Percentiles rank a stretch among this genome's conserved stretches.
Evolutionary conservation across 2,888 invertebrate genomes (phyloP).

Genomic region (Trachelus stipa): DNA sequence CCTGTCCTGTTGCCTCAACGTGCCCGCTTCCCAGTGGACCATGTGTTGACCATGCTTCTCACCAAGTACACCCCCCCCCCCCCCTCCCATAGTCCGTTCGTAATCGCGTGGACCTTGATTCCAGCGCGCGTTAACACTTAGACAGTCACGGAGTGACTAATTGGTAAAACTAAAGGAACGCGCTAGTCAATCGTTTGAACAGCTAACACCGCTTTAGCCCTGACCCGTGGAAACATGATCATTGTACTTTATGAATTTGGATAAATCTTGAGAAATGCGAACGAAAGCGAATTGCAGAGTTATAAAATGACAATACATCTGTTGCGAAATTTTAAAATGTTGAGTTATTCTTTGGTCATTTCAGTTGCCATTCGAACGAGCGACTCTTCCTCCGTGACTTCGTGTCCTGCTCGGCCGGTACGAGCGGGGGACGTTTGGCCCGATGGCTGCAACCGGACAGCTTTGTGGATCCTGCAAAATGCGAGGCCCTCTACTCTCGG

Average conservation of each 20-base stretch:
- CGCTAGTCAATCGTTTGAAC: no score
- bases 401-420: constrained; percentile 86
- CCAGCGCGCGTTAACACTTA: background rate
- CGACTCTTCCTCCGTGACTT: constrained; percentile 93
- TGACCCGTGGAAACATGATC: no score
- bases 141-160: no score
- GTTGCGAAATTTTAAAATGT: no score
- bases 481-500: constrained; percentile 83
- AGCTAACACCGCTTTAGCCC: no score
- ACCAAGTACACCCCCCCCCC: constrained; percentile 18
- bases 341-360: constrained; percentile 20
- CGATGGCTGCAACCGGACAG: constrained; percentile 96
- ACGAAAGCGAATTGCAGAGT: no score
- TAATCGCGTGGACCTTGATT: background rate
- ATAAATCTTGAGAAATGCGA: no score
- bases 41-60: constrained; percentile 49
- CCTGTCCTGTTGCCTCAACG: constrained; percentile 42
- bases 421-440: constrained; percentile 91
- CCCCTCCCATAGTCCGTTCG: background rate
- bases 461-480: constrained; percentile 88
- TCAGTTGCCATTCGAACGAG: constrained; percentile 88
- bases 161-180: no score
- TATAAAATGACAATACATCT: no score
- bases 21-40: constrained; percentile 53
- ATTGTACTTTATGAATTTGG: no score